These are phyloP conservation scores for Neotoxoptera formosana DNA, from an alignment of 1,140 invertebrate species.

Conservation along the genomic window DNA sequence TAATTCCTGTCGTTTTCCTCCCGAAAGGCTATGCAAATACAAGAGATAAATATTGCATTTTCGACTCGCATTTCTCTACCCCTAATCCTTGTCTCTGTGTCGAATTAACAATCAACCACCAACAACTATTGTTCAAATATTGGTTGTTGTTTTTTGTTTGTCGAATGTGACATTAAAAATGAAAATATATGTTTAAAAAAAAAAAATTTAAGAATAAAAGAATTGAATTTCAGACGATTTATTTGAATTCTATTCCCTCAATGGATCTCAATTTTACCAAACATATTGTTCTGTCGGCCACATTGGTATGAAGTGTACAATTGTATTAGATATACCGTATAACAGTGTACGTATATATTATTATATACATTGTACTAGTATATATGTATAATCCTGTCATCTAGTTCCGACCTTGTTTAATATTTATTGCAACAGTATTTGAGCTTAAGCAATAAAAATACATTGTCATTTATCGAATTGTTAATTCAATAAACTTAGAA, in stretches of 20 bases:
- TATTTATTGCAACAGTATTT: slow-evolving; percentile 31
- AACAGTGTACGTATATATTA: not conserved
- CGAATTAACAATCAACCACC: slow-evolving; percentile 45
- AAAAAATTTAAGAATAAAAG: not conserved
- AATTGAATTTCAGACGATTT: not conserved
- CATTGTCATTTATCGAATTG: slow-evolving; percentile 3
- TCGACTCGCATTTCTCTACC: slow-evolving; percentile 1
- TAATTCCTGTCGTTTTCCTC: slow-evolving; percentile 41
- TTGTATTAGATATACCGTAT: not conserved
- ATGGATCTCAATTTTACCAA: not conserved
- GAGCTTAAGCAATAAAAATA: slow-evolving; percentile 2
- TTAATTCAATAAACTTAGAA: not conserved
- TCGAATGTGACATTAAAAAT: not conserved
- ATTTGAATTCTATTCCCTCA: not conserved
- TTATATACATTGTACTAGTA: not conserved
- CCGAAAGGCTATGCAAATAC: slow-evolving; percentile 47
- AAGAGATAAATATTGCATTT: slow-evolving; percentile 50
- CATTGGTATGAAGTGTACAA: not conserved
- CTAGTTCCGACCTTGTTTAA: not conserved
- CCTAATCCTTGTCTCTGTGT: slow-evolving; percentile 21
- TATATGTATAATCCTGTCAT: slow-evolving; percentile 10
- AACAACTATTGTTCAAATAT: slow-evolving; percentile 43
- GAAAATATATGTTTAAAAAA: not conserved
- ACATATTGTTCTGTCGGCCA: not conserved
- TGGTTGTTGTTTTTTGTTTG: not conserved